These are phyloP conservation scores for Megaceryle maxima DNA, from an alignment of 2,113 vertebrate genomes.

Conservation along the genomic window DNA sequence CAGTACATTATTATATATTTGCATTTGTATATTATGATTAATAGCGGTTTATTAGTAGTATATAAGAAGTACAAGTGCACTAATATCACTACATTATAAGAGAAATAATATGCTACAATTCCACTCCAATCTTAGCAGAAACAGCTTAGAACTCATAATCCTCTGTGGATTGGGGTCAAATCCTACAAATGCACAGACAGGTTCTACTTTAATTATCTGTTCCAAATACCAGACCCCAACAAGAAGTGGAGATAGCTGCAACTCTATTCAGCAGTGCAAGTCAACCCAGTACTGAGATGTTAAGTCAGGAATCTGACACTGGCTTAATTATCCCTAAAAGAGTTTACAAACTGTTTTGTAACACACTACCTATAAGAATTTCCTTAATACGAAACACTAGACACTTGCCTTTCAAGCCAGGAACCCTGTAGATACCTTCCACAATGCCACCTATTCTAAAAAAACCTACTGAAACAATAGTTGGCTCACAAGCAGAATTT, in stretches of 20 bases:
- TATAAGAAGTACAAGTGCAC: background rate
- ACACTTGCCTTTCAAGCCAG: background rate
- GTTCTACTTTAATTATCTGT: background rate
- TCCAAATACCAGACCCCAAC: background rate
- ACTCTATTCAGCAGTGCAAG: background rate
- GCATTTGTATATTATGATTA: background rate
- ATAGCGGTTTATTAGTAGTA: background rate
- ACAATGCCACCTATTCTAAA: background rate
- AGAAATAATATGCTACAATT: background rate
- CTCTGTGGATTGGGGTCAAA: slow-evolving; percentile 41
- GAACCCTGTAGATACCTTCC: background rate
- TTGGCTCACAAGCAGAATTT: background rate
- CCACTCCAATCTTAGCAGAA: slow-evolving; percentile 24
- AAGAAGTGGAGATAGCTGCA: background rate
- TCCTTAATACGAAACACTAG: background rate
- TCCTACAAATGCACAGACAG: slow-evolving; percentile 3
- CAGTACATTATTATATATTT: background rate
- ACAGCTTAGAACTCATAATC: slow-evolving; percentile 43
- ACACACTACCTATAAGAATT: background rate
- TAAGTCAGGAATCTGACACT: background rate
- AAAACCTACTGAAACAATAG: background rate
- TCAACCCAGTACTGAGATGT: background rate
- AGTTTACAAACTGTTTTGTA: background rate
- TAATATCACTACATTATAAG: background rate
- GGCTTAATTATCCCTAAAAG: background rate